Conservation (phyloP, 2,888 invertebrate genomes). For the Hoplodrina blanda region DNA sequence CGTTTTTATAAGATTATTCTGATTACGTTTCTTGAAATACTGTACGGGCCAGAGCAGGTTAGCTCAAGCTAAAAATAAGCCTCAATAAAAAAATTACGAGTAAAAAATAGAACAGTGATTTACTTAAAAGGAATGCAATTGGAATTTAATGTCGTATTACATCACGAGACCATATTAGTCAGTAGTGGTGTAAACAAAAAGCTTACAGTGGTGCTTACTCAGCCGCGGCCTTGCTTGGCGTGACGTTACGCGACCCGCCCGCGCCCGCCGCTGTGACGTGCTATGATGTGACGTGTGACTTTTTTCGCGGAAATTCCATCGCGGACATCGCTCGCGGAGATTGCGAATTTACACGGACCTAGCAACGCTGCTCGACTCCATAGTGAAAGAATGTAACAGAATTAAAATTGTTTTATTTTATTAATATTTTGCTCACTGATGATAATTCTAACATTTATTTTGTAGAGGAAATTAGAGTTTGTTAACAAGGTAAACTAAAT, state of each 20-base stretch:
- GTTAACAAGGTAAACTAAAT: conserved; percentile 14
- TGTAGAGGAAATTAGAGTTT: conserved; percentile 16
- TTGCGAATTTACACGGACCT: conserved; percentile 59
- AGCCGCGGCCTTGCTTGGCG: conserved; percentile 79
- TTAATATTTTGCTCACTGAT: neutral
- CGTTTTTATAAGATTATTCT: conserved; percentile 48
- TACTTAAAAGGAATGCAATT: conserved; percentile 27
- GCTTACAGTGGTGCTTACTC: conserved; percentile 70
- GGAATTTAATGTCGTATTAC: conserved; percentile 50
- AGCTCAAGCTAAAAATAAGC: neutral
- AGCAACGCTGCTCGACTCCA: conserved; percentile 41
- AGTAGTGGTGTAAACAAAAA: conserved; percentile 71
- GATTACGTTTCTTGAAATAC: conserved; percentile 37
- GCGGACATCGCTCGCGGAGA: conserved; percentile 80
- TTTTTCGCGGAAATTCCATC: conserved; percentile 89
- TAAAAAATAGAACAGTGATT: conserved; percentile 30
- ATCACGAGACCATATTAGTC: conserved; percentile 70
- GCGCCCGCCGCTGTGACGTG: conserved; percentile 69
- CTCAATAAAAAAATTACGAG: neutral
- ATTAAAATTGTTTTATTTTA: conserved; percentile 1
- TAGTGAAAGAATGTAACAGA: conserved; percentile 9
- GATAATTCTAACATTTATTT: neutral
- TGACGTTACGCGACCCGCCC: conserved; percentile 80
- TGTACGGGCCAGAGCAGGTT: conserved; percentile 1
- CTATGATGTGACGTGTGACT: conserved; percentile 81